A percentile compares a stretch with the other conserved stretches of the same genome.
phyloP scores from a whole-genome alignment of 2,113 vertebrate species.

The Istiophorus platypterus region DNA sequence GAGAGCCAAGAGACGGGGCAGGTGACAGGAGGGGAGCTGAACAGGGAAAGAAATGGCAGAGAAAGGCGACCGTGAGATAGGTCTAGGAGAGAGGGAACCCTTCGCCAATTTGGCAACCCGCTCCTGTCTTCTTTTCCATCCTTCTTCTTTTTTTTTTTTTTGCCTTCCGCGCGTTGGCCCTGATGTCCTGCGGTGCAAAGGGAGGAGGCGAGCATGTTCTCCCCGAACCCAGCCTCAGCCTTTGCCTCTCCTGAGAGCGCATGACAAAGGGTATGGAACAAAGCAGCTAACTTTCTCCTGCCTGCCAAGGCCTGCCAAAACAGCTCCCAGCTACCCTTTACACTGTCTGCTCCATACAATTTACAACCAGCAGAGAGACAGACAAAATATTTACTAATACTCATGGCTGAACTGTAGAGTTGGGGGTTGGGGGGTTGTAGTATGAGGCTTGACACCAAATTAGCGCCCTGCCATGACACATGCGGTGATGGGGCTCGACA shows the following conservation, averaged over 20 bases:
- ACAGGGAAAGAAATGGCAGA: conserved; percentile 15
- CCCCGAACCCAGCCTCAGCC: conserved; percentile 2
- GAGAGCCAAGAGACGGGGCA: background rate
- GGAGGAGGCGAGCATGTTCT: conserved; percentile 39
- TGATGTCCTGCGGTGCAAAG: conserved; percentile 41
- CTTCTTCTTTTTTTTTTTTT: conserved; percentile 41
- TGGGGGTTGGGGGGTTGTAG: conserved; percentile 31
- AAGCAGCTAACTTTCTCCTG: conserved; percentile 64
- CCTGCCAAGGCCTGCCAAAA: conserved; percentile 44
- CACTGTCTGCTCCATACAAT: conserved; percentile 65
- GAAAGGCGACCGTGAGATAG: conserved; percentile 20
- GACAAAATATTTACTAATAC: conserved; percentile 83
- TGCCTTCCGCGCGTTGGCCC: conserved; percentile 56
- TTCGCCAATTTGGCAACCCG: conserved; percentile 44
- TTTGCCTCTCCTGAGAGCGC: conserved; percentile 56
- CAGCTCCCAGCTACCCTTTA: conserved; percentile 28
- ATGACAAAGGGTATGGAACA: conserved; percentile 68
- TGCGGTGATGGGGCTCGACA: conserved; percentile 80
- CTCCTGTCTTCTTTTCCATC: conserved; percentile 37
- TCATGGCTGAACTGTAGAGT: conserved; percentile 55
- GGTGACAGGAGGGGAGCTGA: conserved; percentile 2
- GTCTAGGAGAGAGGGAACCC: conserved; percentile 41
- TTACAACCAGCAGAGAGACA: conserved; percentile 74
- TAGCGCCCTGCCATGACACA: conserved; percentile 80
- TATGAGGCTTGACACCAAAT: conserved; percentile 85